Evolutionary conservation across 2,888 invertebrate genomes (phyloP).

Genomic region (Sarcophaga subvicina): DNA sequence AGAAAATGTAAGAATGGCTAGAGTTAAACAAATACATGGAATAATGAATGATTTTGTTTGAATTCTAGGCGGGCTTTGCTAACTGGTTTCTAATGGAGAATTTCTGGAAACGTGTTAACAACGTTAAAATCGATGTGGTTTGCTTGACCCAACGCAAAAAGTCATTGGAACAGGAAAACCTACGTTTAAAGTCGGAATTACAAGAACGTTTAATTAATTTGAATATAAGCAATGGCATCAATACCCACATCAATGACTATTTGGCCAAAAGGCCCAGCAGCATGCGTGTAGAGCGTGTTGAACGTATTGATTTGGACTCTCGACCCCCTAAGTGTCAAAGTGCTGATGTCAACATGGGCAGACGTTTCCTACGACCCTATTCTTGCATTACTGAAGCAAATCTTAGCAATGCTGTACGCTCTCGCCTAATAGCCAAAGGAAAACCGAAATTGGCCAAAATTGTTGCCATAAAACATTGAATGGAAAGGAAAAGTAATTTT

Average conservation of each 20-base stretch:
- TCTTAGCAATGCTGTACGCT: conserved; percentile 83
- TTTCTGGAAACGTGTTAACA: conserved; percentile 86
- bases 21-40: neutral
- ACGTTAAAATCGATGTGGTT: conserved; percentile 83
- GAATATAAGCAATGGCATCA: conserved; percentile 82
- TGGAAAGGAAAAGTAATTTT: neutral
- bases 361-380: conserved; percentile 51
- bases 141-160: conserved; percentile 81
- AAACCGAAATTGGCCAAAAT: conserved; percentile 76
- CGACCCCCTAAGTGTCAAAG: conserved; percentile 72
- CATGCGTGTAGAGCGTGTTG: conserved; percentile 80
- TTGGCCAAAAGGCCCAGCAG: conserved; percentile 79
- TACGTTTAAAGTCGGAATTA: conserved; percentile 84
- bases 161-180: conserved; percentile 84
- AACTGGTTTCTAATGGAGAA: conserved; percentile 86
- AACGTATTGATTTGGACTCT: conserved; percentile 74
- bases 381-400: conserved; percentile 83
- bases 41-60: neutral
- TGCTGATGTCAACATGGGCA: conserved; percentile 70
- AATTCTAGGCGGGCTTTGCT: conserved; percentile 82
- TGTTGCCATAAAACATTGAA: conserved; percentile 67
- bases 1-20: conserved; percentile 65
- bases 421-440: conserved; percentile 73
- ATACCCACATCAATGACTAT: conserved; percentile 77
- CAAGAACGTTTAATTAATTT: conserved; percentile 85